These are phyloP conservation scores for Lanius ludovicianus DNA, from an alignment of 2,113 vertebrate species.

Conservation along the genomic window DNA sequence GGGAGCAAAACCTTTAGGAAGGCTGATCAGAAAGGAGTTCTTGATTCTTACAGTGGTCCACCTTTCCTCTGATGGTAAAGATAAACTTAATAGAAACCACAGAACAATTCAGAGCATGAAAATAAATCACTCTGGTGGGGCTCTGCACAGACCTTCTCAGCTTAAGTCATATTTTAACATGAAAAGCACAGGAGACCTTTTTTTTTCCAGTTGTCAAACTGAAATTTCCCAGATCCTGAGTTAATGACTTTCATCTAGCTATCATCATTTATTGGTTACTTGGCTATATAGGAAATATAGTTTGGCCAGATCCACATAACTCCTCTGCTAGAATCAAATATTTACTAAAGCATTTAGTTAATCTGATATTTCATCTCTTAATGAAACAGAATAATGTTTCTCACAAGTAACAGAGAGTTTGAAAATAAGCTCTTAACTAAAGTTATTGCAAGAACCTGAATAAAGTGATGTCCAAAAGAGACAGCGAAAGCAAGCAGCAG, in stretches of 20 bases:
- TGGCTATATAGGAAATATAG: background rate
- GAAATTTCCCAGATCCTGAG: background rate
- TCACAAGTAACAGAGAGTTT: background rate
- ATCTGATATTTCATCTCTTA: background rate
- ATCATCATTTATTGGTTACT: background rate
- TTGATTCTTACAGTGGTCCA: background rate
- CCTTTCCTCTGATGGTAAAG: background rate
- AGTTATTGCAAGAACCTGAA: background rate
- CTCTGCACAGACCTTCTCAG: background rate
- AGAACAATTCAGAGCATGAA: background rate
- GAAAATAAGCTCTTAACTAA: background rate
- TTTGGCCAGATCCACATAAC: background rate
- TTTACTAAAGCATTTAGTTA: background rate
- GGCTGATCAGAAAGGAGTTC: background rate
- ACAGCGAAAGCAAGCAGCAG: background rate
- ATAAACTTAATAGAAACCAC: background rate
- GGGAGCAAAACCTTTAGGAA: background rate
- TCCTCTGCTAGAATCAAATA: background rate
- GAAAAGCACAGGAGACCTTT: background rate
- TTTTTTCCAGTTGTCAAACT: background rate
- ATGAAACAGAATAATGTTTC: background rate
- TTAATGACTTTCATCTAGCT: slow-evolving; percentile 30
- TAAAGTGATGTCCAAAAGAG: background rate
- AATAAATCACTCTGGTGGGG: background rate
- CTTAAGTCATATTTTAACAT: background rate